Base-by-base conservation (phyloP, 2,113 vertebrate species). In the Colinus virginianus region DNA sequence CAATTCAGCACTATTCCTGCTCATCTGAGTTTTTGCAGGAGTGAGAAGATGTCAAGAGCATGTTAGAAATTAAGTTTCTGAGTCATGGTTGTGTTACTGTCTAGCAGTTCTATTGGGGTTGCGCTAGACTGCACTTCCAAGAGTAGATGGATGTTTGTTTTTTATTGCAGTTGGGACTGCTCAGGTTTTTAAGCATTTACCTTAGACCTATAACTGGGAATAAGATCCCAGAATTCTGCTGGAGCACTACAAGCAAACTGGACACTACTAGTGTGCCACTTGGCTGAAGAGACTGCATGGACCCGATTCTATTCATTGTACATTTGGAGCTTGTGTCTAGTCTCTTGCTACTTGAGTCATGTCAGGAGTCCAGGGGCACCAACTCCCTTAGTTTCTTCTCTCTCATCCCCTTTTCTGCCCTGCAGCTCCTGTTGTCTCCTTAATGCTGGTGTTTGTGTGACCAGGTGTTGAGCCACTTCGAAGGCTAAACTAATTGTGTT, bases 1-100 rank as follows among this genome's bases (percentile, higher is more conserved):
- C 0, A 0, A 19, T 43, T 67, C 46, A 11, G 58, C 23, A 38
- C 14, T 0, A 0, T 36, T 64, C 51, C 10, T 43, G 21, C 40
- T 59, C 3, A 14, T 59, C 14, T 71, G 30, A 32, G 32, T 6
- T 48, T 82, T 56, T 61, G 22, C 32, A 67, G 11, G 28, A 11
- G 11, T 42, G 30, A 63, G n/a, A n/a, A 49, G 53, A 45, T 49
- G 17, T 68, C 45, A 55, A 25, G 42, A 59, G 30, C 17, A 6
- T 67, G 53, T 68, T 40, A 16, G 36, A 72, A 56, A 14, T 45
- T 25, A 48, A 49, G 70, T 46, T 59, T 42, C n/a, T 40, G 81
- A 59, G 13, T 59, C 38, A 53, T 7, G 26, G 13, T 19, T 76
- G 68, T 26, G 51, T 80, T 62, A 26, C 19, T 11, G 19, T 49